Base-by-base conservation (phyloP, 1,140 invertebrate species). In the Pachypsylla venusta region DNA sequence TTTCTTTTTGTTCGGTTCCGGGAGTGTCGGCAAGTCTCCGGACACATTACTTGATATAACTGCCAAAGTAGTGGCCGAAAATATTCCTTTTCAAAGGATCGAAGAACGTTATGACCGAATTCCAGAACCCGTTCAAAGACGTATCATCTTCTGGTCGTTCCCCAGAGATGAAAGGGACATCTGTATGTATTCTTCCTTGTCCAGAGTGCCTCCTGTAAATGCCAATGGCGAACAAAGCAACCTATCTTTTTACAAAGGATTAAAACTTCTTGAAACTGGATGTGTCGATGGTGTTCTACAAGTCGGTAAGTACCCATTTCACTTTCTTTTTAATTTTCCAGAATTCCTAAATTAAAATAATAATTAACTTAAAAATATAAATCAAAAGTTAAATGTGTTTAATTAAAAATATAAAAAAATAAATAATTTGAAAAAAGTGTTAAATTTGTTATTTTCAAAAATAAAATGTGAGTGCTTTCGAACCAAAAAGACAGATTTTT, bases 291-390 rank as follows among this genome's bases (percentile, higher is more conserved):
- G 79, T 70, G 87, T 89, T 58, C 76, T 91, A 64, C 88, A 91
- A 88, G 86, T 91, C 71, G 88, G 88, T 91, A 75, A 85, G 86
- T 85, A 55, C n/a, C n/a, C n/a, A n/a, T n/a, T n/a, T n/a, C n/a
- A n/a, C n/a, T n/a, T n/a, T n/a, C n/a, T n/a, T n/a, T n/a, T n/a
- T n/a, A n/a, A n/a, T n/a, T n/a, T n/a, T n/a, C n/a, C n/a, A n/a
- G n/a, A n/a, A n/a, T n/a, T n/a, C n/a, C n/a, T n/a, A n/a, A n/a
- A n/a, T n/a, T n/a, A n/a, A n/a, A n/a, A n/a, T n/a, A n/a, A n/a
- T n/a, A n/a, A n/a, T n/a, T n/a, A n/a, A n/a, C n/a, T n/a, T n/a
- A n/a, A n/a, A n/a, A n/a, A n/a, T n/a, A n/a, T n/a, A n/a, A n/a
- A n/a, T n/a, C n/a, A n/a, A n/a, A n/a, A n/a, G n/a, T n/a, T n/a